These are phyloP conservation scores for Neotragus pygmaeus DNA, from an alignment of 2,113 vertebrate species.

Conservation along the genomic window DNA sequence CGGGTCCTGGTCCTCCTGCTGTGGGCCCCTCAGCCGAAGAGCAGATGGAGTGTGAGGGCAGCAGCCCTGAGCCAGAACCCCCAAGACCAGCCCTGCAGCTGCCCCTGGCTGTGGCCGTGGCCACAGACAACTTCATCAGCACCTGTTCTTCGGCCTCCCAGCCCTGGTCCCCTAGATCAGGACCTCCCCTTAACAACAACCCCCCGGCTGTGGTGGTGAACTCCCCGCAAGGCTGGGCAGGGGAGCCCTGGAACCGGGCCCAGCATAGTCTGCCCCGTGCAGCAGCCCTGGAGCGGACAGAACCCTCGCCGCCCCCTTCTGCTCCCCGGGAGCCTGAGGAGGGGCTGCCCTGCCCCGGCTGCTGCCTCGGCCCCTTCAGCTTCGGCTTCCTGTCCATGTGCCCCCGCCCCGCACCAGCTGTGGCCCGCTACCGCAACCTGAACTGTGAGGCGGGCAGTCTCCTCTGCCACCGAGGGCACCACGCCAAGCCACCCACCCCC, in stretches of 20 bases:
- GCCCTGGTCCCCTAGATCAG: constrained; percentile 81
- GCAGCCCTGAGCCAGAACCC: constrained; percentile 67
- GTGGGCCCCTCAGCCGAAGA: constrained; percentile 66
- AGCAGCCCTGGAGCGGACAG: constrained; percentile 58
- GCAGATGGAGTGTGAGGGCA: constrained; percentile 85
- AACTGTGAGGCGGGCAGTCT: constrained; percentile 86
- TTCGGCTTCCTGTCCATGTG: constrained; percentile 90
- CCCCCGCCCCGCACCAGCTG: constrained; percentile 81
- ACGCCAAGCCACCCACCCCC: constrained; percentile 77
- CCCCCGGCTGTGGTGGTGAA: constrained; percentile 74
- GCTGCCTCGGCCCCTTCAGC: constrained; percentile 86
- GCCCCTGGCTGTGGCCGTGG: background rate
- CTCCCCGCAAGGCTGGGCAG: constrained; percentile 84
- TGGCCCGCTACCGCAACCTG: constrained; percentile 88
- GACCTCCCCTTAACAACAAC: constrained; percentile 87
- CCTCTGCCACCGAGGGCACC: constrained; percentile 79
- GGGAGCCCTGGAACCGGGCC: constrained; percentile 72
- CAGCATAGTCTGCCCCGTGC: constrained; percentile 74
- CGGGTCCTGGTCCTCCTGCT: constrained; percentile 6
- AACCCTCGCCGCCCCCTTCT: constrained; percentile 71
- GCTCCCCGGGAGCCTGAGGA: constrained; percentile 86
- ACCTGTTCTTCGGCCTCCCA: constrained; percentile 70
- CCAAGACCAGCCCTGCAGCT: constrained; percentile 9
- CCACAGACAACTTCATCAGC: constrained; percentile 77
- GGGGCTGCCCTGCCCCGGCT: constrained; percentile 88